Base-by-base conservation (phyloP, 2,888 invertebrate genomes). In the Mythimna lalbum region DNA sequence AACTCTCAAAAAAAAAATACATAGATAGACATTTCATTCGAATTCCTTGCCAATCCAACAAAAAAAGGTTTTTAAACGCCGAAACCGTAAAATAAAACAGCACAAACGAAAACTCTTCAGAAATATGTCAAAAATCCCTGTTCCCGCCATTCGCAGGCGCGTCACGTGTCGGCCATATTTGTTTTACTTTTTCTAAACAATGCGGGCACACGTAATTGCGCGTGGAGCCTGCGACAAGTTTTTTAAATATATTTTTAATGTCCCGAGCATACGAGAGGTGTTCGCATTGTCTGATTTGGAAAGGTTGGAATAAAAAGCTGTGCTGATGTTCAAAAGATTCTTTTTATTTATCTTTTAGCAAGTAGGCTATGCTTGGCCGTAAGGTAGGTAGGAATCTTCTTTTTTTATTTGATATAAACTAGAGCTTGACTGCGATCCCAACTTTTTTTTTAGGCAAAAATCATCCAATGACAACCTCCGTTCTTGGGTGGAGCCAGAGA, bases 141-240 rank as follows among this genome's bases (percentile, higher is more conserved):
- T 52, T 74, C 63, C 67, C 69, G 76, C 77, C 69, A 72, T 83
- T 69, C 36, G n/a, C 43, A 81, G 61, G 71, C 81, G 52, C 33
- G 78, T 80, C 82, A 83, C 81, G 82, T 83, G 73, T 67, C 63
- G 31, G 31, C 73, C 67, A 81, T 83, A 50, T 69, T 76, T 83
- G 76, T 75, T 83, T 78, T 78, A 78, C 77, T 84, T 84, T 87
- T 86, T 84, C 81, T 86, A 87, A 86, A 85, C 86, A 87, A 83
- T 79, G 86, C 78, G 63, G 64, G 64, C 57, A 57, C 53, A 63
- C 67, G 74, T 80, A 78, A 80, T 84, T 74, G 83, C 76, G 78
- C 74, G 71, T 74, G 66, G 72, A 79, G 85, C 71, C 71, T 76
- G 83, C 78, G 83, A 86, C 81, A 82, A 81, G 63, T 71, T 76